A percentile compares a stretch with the other conserved stretches of the same genome.
These are phyloP conservation scores for Potamilus streckersoni DNA, from an alignment of 1,140 invertebrate species.

Conservation along the genomic window DNA sequence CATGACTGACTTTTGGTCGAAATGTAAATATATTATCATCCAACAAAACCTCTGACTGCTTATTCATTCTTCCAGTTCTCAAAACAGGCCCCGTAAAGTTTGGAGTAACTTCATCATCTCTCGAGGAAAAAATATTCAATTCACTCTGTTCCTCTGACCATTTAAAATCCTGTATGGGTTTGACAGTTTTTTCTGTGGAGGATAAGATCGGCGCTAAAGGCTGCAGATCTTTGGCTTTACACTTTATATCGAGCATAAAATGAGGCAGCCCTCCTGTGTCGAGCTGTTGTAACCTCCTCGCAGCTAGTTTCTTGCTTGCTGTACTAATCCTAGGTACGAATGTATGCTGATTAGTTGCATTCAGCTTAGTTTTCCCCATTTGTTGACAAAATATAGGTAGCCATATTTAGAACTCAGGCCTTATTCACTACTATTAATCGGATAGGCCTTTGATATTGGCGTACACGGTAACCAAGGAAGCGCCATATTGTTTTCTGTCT, in stretches of 20 bases:
- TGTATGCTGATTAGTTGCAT: constrained; percentile 39
- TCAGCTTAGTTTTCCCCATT: constrained; percentile 51
- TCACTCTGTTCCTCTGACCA: constrained; percentile 6
- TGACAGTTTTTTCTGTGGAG: constrained; percentile 6
- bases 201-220: constrained; percentile 40
- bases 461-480: constrained; percentile 48
- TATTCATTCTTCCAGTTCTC: constrained; percentile 36
- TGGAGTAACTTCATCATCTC: constrained; percentile 1
- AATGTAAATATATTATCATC: constrained; percentile 62
- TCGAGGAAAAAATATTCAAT: constrained; percentile 10
- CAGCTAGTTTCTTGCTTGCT: constrained; percentile 51
- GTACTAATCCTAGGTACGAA: constrained; percentile 56
- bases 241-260: constrained; percentile 53
- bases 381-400: constrained; percentile 35
- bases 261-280: constrained; percentile 43
- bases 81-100: constrained; percentile 16
- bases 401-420: constrained; percentile 19
- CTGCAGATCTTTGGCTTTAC: constrained; percentile 23
- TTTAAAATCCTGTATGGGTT: constrained; percentile 1
- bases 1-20: constrained; percentile 57
- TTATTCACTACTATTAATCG: constrained; percentile 25
- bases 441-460: constrained; percentile 17
- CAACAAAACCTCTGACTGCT: constrained; percentile 33
- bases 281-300: constrained; percentile 32
- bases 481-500: constrained; percentile 50